Evolutionary conservation across 2,113 vertebrate genomes (phyloP).

Genomic region (Sus scrofa): DNA sequence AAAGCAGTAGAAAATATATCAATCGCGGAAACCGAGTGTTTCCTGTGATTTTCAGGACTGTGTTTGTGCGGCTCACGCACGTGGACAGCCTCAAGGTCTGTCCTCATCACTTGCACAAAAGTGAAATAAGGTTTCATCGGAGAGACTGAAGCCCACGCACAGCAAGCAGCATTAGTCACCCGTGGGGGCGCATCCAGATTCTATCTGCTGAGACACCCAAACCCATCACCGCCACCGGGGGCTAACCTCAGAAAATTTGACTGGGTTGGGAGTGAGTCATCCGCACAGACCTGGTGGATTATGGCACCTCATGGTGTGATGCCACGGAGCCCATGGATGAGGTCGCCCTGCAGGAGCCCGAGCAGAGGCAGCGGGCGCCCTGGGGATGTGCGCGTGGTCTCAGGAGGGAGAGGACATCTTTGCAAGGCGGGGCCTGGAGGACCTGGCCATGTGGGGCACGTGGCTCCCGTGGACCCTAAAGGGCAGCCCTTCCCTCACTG

Average conservation of each 20-base stretch:
- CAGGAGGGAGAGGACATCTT: neutral
- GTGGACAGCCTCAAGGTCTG: fast-evolving
- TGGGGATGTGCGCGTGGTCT: fast-evolving
- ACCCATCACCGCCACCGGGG: neutral
- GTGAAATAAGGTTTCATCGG: neutral
- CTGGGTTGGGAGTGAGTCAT: too few relatives aligned
- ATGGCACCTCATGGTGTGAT: fast-evolving
- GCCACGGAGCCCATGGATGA: fast-evolving
- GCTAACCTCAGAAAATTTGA: neutral
- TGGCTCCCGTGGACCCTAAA: neutral
- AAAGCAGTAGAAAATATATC: neutral
- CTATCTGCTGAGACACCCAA: neutral
- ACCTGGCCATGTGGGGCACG: fast-evolving
- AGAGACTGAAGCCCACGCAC: neutral
- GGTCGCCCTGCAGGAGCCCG: fast-evolving
- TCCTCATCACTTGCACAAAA: neutral
- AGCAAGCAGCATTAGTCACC: neutral
- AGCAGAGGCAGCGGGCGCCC: too few relatives aligned
- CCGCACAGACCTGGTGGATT: neutral
- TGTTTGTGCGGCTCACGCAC: fast-evolving
- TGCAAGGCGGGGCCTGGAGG: too few relatives aligned
- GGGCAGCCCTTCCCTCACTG: fast-evolving
- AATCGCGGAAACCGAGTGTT: neutral
- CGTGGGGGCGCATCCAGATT: neutral
- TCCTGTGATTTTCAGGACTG: too few relatives aligned